phyloP scores from a whole-genome alignment of 2,797 vertebrate species.

The Hemitrygon akajei region DNA sequence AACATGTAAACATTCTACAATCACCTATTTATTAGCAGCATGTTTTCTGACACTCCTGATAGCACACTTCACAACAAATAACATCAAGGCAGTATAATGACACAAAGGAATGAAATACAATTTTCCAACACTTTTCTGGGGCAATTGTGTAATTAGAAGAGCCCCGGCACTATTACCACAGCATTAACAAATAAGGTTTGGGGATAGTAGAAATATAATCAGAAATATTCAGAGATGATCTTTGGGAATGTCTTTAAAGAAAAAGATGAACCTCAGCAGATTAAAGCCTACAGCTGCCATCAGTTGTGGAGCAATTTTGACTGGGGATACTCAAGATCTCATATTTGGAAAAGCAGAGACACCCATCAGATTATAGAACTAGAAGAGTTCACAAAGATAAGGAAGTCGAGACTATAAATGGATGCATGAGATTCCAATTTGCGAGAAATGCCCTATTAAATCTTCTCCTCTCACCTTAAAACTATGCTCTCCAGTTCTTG shows the following conservation, averaged over 20 bases:
- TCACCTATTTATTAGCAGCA: background rate
- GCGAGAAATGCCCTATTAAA: background rate
- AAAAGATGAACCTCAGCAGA: too few species aligned
- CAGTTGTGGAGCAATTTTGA: too few species aligned
- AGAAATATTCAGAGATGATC: background rate
- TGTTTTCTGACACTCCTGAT: background rate
- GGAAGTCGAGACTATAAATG: too few species aligned
- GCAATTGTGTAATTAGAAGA: background rate
- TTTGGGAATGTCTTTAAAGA: background rate
- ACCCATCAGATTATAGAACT: background rate
- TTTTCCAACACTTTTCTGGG: background rate
- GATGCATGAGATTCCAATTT: background rate
- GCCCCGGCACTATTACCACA: background rate
- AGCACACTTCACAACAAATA: background rate
- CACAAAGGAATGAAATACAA: background rate
- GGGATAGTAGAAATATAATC: background rate
- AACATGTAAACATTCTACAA: background rate
- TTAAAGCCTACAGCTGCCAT: too few species aligned
- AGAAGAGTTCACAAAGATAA: background rate
- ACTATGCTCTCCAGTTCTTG: too few species aligned
- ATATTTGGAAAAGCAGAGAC: background rate
- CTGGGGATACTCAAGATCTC: too few species aligned
- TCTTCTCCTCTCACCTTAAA: too few species aligned
- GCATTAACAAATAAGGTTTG: background rate
- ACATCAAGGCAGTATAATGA: background rate